phyloP scores from a whole-genome alignment of 2,797 vertebrate genomes.

The Hoplostethus mediterraneus region DNA sequence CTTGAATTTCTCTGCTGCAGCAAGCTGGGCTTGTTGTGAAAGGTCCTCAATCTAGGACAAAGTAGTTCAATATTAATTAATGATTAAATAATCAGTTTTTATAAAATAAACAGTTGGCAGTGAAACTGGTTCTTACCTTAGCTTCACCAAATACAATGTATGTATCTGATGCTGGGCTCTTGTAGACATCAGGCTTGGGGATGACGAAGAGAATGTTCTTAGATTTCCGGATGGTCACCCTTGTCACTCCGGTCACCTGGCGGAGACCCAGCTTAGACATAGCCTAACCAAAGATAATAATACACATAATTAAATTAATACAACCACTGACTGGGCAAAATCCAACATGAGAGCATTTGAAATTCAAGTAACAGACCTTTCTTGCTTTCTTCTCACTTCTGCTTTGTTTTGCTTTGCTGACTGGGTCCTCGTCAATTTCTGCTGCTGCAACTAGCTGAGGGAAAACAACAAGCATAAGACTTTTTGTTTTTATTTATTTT shows the following conservation, averaged over 20 bases:
- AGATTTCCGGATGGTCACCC: conserved; percentile 92
- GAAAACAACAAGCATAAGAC: conserved; percentile 75
- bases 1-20: conserved; percentile 92
- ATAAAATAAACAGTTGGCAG: no score
- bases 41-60: conserved; percentile 88
- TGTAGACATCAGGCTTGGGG: conserved; percentile 92
- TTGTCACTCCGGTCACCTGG: conserved; percentile 91
- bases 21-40: conserved; percentile 91
- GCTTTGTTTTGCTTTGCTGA: conserved; percentile 94
- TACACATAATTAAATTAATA: not conserved
- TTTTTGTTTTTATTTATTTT: not conserved
- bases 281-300: conserved; percentile 76
- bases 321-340: not conserved
- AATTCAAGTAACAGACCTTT: conserved; percentile 78
- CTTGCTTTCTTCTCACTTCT: conserved; percentile 92
- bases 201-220: conserved; percentile 94
- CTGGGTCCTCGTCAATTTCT: conserved; percentile 91
- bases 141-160: conserved; percentile 90
- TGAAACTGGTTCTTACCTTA: no score
- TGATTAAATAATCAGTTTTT: not conserved
- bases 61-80: not conserved
- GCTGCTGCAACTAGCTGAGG: conserved; percentile 76
- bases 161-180: conserved; percentile 92
- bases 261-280: conserved; percentile 93
- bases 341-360: not conserved